Percentiles rank a stretch among this genome's conserved stretches.
phyloP scores from a whole-genome alignment of 2,797 vertebrate genomes.

The Delichon dasypus region DNA sequence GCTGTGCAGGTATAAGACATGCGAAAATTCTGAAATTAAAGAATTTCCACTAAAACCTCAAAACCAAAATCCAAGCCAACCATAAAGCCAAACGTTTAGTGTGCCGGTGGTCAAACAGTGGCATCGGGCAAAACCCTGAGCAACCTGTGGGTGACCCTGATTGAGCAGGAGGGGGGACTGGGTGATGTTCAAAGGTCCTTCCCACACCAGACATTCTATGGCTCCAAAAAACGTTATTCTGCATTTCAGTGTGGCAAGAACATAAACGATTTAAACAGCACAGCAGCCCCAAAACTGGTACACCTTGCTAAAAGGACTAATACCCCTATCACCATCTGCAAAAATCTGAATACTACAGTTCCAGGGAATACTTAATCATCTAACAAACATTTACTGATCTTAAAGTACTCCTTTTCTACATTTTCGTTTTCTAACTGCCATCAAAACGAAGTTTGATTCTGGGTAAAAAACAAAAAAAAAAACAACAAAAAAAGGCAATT shows the following conservation, averaged over 20 bases:
- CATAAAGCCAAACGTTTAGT: fast-evolving
- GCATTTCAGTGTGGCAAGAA: not conserved
- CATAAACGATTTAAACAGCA: not conserved
- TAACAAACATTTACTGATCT: not conserved
- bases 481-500: no score
- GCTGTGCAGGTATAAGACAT: not conserved
- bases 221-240: not conserved
- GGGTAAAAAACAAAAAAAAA: not conserved
- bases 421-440: not conserved
- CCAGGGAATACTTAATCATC: not conserved
- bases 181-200: not conserved
- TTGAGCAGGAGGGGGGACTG: not conserved
- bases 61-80: not conserved
- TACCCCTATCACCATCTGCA: fast-evolving
- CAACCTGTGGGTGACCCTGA: not conserved
- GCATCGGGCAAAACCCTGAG: not conserved
- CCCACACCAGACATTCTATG: not conserved
- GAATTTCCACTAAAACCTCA: not conserved
- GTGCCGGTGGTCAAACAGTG: not conserved
- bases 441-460: not conserved
- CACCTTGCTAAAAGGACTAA: not conserved
- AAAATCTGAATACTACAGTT: not conserved
- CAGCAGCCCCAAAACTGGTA: not conserved
- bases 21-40: not conserved
- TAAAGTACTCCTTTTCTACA: not conserved